These are phyloP conservation scores for Coenonympha arcania DNA, from an alignment of 2,888 invertebrate species.

Conservation along the genomic window DNA sequence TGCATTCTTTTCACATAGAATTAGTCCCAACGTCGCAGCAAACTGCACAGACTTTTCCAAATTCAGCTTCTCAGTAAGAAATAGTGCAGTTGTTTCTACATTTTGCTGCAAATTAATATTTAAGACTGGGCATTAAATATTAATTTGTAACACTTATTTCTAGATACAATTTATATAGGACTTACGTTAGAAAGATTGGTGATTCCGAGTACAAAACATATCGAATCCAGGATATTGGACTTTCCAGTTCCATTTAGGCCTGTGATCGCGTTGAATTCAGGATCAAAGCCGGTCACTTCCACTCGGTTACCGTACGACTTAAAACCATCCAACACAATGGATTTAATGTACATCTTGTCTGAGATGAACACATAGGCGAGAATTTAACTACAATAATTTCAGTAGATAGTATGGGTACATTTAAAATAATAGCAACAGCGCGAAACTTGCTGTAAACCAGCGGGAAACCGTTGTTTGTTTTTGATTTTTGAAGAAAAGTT, in stretches of 20 bases:
- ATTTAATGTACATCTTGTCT: constrained; percentile 89
- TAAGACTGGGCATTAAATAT: too few relatives aligned
- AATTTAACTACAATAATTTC: neutral
- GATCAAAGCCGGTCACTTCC: constrained; percentile 93
- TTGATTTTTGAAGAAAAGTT: too few relatives aligned
- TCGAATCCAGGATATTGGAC: constrained; percentile 97
- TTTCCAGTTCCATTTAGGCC: constrained; percentile 98
- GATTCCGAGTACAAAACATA: constrained; percentile 98
- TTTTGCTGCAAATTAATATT: too few relatives aligned
- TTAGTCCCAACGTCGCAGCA: too few relatives aligned
- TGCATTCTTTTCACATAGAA: too few relatives aligned
- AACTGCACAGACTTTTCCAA: too few relatives aligned
- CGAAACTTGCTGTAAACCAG: too few relatives aligned
- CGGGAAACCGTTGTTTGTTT: too few relatives aligned
- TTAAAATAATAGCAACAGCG: neutral
- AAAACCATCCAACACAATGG: constrained; percentile 95
- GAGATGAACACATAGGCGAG: constrained; percentile 3
- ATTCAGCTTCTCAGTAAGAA: too few relatives aligned
- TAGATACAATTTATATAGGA: constrained; percentile 23
- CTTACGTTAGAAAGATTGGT: constrained; percentile 91
- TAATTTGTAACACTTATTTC: too few relatives aligned
- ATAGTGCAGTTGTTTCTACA: too few relatives aligned
- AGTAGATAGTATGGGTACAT: too few relatives aligned
- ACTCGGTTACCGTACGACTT: constrained; percentile 97
- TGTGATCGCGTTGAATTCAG: constrained; percentile 97